Evolutionary conservation across 2,888 invertebrate species (phyloP), one percentile per base, ranked within the genome.

Genomic region (Tachina lurida): DNA sequence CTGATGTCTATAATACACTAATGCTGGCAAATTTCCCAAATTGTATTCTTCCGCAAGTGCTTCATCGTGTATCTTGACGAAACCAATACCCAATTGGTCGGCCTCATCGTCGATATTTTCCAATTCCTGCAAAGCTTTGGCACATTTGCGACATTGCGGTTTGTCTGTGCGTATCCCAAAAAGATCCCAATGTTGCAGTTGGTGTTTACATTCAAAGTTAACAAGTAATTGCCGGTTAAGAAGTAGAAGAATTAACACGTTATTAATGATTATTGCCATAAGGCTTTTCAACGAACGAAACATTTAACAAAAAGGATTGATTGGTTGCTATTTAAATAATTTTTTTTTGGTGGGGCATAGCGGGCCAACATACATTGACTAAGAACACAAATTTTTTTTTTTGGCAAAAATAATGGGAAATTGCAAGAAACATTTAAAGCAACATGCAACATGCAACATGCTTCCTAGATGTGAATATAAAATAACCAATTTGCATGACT

Each of bases 21-120:
- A 94, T 90, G 96, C 96, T 90, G 98, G 98, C 91, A 98, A 93
- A 82, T 95, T 95, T 91, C 97, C 97, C 93, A 98, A 94, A 94
- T 97, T 98, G 94, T 98, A 98, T 93, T 98, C 98, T 91, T 97
- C 97, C 87, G 98, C 97, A 88, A 98, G 94, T 90, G 95, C 95
- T 93, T 97, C 97, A 92, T 98, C 98, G 90, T 97, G 96, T 91
- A 98, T 98, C 93, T 98, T 98, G 87, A 98, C 98, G 93, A 98
- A 98, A 88, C 97, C 98, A 91, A 98, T 98, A 87, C 97, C 98
- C 88, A 98, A 94, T 92, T 98, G 97, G 93, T 98, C 98, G 49
- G 98, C 98, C 93, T 98, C 98, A 90, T 98, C 97, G 91, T 98
- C 98, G 91, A 98, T 98, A 93, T 98, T 98, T 93, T 98, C 98